Base-by-base conservation (phyloP, 1,140 invertebrate species). In the Caenorhabditis latens region DNA sequence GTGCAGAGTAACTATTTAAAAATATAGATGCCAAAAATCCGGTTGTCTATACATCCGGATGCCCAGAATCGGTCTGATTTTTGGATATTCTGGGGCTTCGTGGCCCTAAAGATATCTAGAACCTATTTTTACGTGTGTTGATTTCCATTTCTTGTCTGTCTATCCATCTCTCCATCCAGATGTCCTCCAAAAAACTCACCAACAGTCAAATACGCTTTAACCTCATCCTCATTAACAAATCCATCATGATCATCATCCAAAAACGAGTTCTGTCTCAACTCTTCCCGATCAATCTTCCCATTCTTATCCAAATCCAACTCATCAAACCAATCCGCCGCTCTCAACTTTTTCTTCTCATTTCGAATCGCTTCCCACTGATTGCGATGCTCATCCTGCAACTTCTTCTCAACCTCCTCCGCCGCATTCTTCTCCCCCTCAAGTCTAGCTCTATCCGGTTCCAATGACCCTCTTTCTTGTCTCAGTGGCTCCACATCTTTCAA, bases 191-290 rank as follows among this genome's bases (percentile, higher is more conserved):
- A n/a, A 43, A 65, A 58, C 57, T 32, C 7, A 14, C 79, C 87
- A 16, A 92, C 93, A 85, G 93, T 92, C 50, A 93, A 84, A 89
- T 93, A 92, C 89, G 92, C 94, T 92, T 95, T 95, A 6, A 95
- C 95, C 93, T 98, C 96, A 90, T 98, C 96, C 83, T 96, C 95
- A 61, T 95, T 94, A 67, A 97, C 96, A 85, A 94, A 94, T 9
- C 97, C 96, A 94, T 99, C 95, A 86, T 95, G 95, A 93, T 98
- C 95, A 89, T 95, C 95, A 93, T 98, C 97, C 94, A 98, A 96
- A 61, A 95, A 95, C 53, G 94, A 93, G 88, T 95, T 94, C 8
- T 95, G 94, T 93, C 95, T 95, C 14, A 99, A 93, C 93, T 99
- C 97, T 79, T 94, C 94, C 57, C 95, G 91, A 88, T 95, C 95